Conservation (phyloP, 2,888 invertebrate species). For the Ornithoptera alexandrae region DNA sequence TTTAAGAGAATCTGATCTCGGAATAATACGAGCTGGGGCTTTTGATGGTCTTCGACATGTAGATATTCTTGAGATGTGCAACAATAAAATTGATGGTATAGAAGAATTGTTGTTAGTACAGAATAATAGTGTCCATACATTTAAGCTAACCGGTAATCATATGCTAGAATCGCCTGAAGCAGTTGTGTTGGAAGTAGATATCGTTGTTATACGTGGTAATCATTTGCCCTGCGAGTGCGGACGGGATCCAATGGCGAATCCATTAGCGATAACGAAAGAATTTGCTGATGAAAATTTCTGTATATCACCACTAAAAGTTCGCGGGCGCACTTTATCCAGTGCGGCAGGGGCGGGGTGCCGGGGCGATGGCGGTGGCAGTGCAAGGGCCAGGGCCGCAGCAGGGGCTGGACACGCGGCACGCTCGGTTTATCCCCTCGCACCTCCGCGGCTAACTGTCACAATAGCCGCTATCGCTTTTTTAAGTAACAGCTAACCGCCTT, state of each 20-base stretch:
- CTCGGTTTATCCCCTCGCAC: conserved; percentile 41
- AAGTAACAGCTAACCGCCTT: conserved; percentile 65
- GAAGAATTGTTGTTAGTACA: conserved; percentile 86
- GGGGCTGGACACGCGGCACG: conserved; percentile 42
- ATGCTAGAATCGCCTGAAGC: conserved; percentile 88
- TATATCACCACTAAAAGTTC: conserved; percentile 91
- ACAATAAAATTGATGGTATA: conserved; percentile 91
- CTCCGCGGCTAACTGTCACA: conserved; percentile 40
- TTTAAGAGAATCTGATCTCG: conserved; percentile 90
- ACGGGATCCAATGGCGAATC: conserved; percentile 87
- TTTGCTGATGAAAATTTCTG: conserved; percentile 89
- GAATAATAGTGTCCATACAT: conserved; percentile 84
- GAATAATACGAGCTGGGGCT: conserved; percentile 85
- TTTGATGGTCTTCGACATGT: conserved; percentile 88
- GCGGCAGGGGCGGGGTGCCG: conserved; percentile 64
- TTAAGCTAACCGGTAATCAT: conserved; percentile 91
- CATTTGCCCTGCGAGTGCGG: conserved; percentile 94
- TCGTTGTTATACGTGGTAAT: conserved; percentile 86
- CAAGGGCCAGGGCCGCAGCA: conserved; percentile 54
- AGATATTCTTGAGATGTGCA: conserved; percentile 86
- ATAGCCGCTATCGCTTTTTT: conserved; percentile 60
- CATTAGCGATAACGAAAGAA: conserved; percentile 83
- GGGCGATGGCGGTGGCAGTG: conserved; percentile 66
- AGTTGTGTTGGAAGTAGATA: conserved; percentile 85
- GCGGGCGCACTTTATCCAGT: conserved; percentile 86